Conservation (phyloP, 2,113 vertebrate genomes). For the Conger conger region DNA sequence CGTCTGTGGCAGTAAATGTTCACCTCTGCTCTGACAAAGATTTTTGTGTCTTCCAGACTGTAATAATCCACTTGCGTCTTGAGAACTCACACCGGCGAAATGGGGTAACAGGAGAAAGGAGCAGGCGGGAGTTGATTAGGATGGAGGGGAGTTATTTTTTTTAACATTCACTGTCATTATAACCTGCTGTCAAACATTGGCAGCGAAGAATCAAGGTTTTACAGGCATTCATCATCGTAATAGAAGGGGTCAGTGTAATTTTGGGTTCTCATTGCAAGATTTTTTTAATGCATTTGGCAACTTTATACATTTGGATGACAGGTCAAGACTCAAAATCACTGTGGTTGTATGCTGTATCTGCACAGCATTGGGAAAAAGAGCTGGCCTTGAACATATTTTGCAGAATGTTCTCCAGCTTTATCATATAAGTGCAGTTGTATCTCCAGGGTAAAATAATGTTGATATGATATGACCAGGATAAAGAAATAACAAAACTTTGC, state of each 20-base stretch:
- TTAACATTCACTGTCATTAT: slow-evolving; percentile 16
- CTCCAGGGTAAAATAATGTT: not conserved
- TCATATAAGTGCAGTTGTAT: not conserved
- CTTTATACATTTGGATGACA: not conserved
- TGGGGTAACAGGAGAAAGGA: slow-evolving; percentile 18
- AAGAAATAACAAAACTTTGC: not conserved
- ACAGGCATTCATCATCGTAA: slow-evolving; percentile 19
- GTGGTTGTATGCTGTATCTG: not conserved
- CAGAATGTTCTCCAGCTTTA: not conserved
- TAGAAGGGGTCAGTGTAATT: not conserved
- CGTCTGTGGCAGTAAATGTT: slow-evolving; percentile 36
- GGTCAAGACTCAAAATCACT: not conserved
- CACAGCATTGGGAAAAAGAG: not conserved
- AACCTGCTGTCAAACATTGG: slow-evolving; percentile 20
- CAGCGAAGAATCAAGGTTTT: slow-evolving; percentile 21
- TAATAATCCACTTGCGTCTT: slow-evolving; percentile 28
- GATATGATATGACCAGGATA: not conserved
- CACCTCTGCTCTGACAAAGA: slow-evolving; percentile 33
- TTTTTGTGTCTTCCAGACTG: slow-evolving; percentile 20
- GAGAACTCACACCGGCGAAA: slow-evolving; percentile 15
- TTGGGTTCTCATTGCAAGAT: slow-evolving; percentile 2
- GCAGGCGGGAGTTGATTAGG: not conserved
- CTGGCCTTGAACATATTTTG: not conserved
- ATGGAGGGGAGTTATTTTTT: slow-evolving; percentile 2
- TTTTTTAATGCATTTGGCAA: slow-evolving; percentile 2